Percentiles rank a stretch among this genome's conserved stretches.
Conservation (phyloP, 2,797 vertebrate genomes). For the Aeoliscus strigatus region DNA sequence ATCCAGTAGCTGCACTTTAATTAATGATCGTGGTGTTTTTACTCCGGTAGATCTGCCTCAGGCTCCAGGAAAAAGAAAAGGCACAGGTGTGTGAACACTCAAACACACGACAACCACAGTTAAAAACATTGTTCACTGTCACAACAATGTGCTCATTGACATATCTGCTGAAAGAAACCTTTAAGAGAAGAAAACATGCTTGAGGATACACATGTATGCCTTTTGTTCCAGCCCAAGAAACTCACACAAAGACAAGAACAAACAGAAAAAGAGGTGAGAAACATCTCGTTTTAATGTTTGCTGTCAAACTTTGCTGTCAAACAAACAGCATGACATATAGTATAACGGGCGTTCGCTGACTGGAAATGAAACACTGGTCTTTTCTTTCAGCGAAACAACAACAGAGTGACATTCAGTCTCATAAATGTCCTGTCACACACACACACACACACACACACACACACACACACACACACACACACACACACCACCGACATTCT, state of each 20-base stretch:
- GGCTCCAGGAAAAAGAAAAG: slow-evolving; percentile 89
- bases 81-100: slow-evolving; percentile 85
- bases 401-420: slow-evolving; percentile 25
- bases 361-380: too few relatives aligned
- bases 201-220: too few relatives aligned
- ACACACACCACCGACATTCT: slow-evolving; percentile 6
- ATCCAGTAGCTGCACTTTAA: neutral
- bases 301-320: slow-evolving; percentile 3
- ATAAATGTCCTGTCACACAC: slow-evolving; percentile 48
- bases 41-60: slow-evolving; percentile 82
- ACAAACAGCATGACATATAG: neutral
- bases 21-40: slow-evolving; percentile 17
- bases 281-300: slow-evolving; percentile 2
- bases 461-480: slow-evolving; percentile 25
- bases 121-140: neutral
- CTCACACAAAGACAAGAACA: slow-evolving; percentile 97
- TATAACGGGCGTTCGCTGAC: neutral
- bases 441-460: slow-evolving; percentile 15
- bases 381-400: too few relatives aligned
- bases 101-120: neutral
- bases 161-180: slow-evolving; percentile 18
- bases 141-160: slow-evolving; percentile 11
- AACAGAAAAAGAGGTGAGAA: slow-evolving; percentile 88
- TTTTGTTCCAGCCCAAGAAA: slow-evolving; percentile 82
- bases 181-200: too few relatives aligned